Conservation (phyloP, 2,888 invertebrate species). For the Argyra leucocephala region DNA sequence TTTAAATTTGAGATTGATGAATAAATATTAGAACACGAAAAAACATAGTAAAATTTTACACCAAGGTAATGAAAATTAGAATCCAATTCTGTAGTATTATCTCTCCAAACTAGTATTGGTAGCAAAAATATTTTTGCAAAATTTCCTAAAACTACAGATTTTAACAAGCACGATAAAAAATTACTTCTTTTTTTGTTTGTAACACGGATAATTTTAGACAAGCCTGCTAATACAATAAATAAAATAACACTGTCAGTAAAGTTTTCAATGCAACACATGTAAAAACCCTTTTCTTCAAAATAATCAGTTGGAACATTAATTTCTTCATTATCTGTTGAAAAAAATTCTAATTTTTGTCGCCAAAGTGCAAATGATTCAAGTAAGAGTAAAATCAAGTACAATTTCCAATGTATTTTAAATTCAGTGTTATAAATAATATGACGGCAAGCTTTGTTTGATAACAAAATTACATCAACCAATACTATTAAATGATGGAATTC, state of each 20-base stretch:
- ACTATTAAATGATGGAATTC: conserved; percentile 85
- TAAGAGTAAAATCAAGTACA: conserved; percentile 65
- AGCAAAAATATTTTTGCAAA: conserved; percentile 52
- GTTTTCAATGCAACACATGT: conserved; percentile 48
- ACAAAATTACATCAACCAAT: conserved; percentile 71
- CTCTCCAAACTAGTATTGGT: conserved; percentile 55
- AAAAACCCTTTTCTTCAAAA: conserved; percentile 52
- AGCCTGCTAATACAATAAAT: background rate
- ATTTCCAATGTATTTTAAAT: conserved; percentile 70
- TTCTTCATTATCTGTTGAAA: conserved; percentile 27
- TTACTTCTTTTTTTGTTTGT: background rate
- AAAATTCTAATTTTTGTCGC: conserved; percentile 35
- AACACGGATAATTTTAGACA: background rate
- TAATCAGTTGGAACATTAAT: conserved; percentile 32
- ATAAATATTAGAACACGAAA: conserved; percentile 55
- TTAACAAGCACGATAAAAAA: conserved; percentile 26
- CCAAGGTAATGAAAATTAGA: conserved; percentile 48
- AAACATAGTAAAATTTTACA: conserved; percentile 54
- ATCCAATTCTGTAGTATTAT: conserved; percentile 39
- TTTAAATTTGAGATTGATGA: conserved; percentile 37
- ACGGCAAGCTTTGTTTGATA: conserved; percentile 72
- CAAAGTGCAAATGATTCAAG: conserved; percentile 73
- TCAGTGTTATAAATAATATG: conserved; percentile 75
- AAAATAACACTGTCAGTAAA: conserved; percentile 37
- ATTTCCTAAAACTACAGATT: conserved; percentile 53